Evolutionary conservation across 2,888 invertebrate genomes (phyloP).

Genomic region (Melanargia galathea): DNA sequence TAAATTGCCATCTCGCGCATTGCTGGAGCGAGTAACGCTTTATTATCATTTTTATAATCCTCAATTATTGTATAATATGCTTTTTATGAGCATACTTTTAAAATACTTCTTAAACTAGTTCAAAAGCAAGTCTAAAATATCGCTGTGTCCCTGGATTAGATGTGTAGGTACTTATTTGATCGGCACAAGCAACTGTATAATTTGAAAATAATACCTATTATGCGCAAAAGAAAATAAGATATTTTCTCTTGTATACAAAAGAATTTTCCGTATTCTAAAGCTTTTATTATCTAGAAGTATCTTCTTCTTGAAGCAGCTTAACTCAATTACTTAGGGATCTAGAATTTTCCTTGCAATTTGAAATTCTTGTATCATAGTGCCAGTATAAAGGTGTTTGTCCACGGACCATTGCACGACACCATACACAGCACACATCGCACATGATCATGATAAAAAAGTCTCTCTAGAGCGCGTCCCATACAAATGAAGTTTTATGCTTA

Average conservation of each 20-base stretch:
- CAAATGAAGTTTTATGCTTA: neutral
- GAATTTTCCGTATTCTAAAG: constrained; percentile 3
- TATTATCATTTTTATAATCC: too few species aligned
- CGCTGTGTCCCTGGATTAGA: too few species aligned
- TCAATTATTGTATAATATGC: too few species aligned
- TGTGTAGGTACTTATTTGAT: too few species aligned
- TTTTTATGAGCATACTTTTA: too few species aligned
- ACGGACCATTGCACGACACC: neutral
- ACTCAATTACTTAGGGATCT: constrained; percentile 20
- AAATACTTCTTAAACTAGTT: too few species aligned
- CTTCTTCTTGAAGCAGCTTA: constrained; percentile 15
- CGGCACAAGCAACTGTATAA: neutral
- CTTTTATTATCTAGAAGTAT: neutral
- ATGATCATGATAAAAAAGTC: too few species aligned
- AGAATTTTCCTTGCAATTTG: constrained; percentile 17
- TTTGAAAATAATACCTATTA: neutral
- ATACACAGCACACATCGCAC: neutral
- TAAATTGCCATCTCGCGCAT: too few species aligned
- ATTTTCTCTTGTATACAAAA: constrained; percentile 7
- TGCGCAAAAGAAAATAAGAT: neutral
- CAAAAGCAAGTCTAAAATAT: too few species aligned
- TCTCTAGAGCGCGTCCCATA: neutral
- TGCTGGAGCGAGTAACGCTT: too few species aligned
- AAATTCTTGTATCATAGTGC: neutral
- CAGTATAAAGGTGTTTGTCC: neutral